Base-by-base conservation (phyloP, 1,140 invertebrate species). In the Hyphantria cunea region DNA sequence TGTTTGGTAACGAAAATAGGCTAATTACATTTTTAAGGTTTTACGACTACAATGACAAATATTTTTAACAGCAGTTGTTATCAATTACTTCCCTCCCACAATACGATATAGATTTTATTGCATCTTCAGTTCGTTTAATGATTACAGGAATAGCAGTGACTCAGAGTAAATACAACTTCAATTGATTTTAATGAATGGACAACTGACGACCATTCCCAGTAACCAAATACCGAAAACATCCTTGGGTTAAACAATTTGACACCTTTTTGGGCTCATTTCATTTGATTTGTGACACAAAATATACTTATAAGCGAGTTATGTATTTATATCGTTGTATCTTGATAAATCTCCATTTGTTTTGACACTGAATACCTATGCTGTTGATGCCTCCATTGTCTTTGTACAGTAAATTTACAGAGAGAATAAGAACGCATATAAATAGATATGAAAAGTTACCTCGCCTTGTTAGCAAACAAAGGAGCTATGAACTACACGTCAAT, bases 191-290 rank as follows among this genome's bases (percentile, higher is more conserved):
- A 70, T 74, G 55, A 67, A 68, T 68, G 51, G 64, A 68, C 59
- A 17, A 45, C 55, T 64, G 41, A 48, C 37, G 17, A 47, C 48
- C 56, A 25, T 52, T 48, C 34, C 41, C 17, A 60, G 47, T 41
- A 65, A 69, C 63, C 62, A 60, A 65, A 70, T 66, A 58, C 65
- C 55, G 45, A 72, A 60, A 77, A 72, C 52, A 64, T 65, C 17
- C 15, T 9, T 50, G 50, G 75, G 75, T 78, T 59, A 81, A 81
- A 55, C 25, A 59, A 71, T 63, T 78, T 80, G 77, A 80, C 71
- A 64, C 25, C 12, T 14, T 6, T 33, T 63, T 66, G 62, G 11
- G 44, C 34, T 50, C 32, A 52, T 47, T 49, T 68, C 58, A 67
- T 66, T 70, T 50, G 49, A 73, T 73, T 73, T 69, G 34, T 41